Evolutionary conservation across 2,113 vertebrate species (phyloP).

Genomic region (Macquaria australasica): DNA sequence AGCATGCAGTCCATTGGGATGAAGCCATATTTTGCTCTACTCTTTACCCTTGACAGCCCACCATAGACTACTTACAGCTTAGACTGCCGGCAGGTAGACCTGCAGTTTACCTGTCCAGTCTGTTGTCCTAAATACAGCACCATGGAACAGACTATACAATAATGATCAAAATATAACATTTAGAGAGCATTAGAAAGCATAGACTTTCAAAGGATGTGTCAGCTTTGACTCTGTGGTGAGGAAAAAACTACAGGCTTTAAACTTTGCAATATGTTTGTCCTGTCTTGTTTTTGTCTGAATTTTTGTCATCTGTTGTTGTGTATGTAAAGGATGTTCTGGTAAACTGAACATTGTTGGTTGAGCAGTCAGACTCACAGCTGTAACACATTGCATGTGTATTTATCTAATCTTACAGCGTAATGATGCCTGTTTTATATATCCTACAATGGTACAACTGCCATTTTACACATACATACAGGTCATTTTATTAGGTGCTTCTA

Average conservation of each 20-base stretch:
- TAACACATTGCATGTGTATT: neutral
- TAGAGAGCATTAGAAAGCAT: neutral
- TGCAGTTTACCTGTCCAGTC: neutral
- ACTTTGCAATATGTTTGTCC: neutral
- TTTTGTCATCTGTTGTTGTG: neutral
- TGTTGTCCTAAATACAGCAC: no score
- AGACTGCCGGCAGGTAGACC: constrained; percentile 7
- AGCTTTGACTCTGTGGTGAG: neutral
- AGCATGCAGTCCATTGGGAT: neutral
- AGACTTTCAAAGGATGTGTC: neutral
- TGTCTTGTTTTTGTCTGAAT: neutral
- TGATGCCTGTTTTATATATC: neutral
- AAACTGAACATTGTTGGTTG: neutral
- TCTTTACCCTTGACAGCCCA: constrained; percentile 9
- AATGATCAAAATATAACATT: neutral
- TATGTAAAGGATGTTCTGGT: neutral
- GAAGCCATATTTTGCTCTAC: neutral
- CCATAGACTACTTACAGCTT: constrained; percentile 1
- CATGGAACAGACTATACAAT: neutral
- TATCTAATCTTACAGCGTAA: neutral
- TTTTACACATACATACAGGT: neutral
- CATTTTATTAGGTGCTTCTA: neutral
- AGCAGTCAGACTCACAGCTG: neutral
- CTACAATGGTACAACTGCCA: neutral
- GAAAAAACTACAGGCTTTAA: neutral